Conservation (phyloP, 1,140 invertebrate genomes). For the Manduca sexta region DNA sequence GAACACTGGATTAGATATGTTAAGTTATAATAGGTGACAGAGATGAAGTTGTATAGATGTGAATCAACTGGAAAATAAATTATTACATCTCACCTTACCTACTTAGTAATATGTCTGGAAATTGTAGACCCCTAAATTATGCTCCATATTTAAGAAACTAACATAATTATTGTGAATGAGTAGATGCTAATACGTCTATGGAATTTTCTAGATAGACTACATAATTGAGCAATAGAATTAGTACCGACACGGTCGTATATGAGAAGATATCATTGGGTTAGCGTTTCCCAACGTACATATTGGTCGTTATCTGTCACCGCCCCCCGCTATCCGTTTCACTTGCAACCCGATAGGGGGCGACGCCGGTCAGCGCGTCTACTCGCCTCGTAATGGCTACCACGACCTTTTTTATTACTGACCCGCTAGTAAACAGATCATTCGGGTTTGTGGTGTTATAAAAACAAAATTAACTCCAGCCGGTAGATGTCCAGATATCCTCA, state of each 20-base stretch:
- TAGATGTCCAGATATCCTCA: slow-evolving; percentile 58
- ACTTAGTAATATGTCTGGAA: no score
- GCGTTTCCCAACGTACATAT: slow-evolving; percentile 60
- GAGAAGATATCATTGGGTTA: slow-evolving; percentile 52
- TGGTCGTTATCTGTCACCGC: slow-evolving; percentile 67
- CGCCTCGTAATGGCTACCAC: slow-evolving; percentile 63
- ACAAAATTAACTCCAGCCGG: slow-evolving; percentile 67
- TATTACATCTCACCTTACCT: no score
- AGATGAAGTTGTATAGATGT: no score
- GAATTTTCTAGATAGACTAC: no score
- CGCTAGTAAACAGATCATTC: slow-evolving; percentile 73
- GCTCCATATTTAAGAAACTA: no score
- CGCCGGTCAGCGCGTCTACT: slow-evolving; percentile 52
- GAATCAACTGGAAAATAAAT: no score
- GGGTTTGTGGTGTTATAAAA: slow-evolving; percentile 72
- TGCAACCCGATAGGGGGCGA: slow-evolving; percentile 70
- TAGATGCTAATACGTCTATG: no score
- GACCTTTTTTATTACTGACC: slow-evolving; percentile 71
- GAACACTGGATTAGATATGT: no score
- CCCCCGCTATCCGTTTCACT: slow-evolving; percentile 66
- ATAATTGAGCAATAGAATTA: no score
- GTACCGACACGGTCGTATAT: neutral
- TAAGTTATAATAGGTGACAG: no score
- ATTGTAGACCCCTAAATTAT: no score
- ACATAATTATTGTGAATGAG: no score